Conservation (phyloP, 30 jellyfish, hydroid and myxozoan genomes). For the Clytia hemisphaerica region DNA sequence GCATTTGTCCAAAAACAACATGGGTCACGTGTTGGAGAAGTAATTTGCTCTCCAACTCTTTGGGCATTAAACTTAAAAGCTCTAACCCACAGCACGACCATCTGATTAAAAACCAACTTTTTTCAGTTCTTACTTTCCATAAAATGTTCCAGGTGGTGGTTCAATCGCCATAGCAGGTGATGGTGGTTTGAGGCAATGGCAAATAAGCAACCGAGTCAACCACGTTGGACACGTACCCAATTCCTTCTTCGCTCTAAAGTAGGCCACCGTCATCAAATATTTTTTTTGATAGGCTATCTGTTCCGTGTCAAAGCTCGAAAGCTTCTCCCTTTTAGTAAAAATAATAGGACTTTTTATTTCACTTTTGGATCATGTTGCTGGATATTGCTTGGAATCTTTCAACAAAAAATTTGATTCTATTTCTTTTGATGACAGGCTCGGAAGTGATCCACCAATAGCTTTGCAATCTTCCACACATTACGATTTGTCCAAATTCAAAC, state of each 20-base stretch:
- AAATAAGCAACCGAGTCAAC: conserved; percentile 58
- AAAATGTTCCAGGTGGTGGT: conserved; percentile 83
- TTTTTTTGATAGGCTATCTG: background rate
- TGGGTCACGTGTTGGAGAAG: too few relatives aligned
- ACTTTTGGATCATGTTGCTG: too few relatives aligned
- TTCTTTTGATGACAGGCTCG: conserved; percentile 8
- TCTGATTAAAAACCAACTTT: too few relatives aligned
- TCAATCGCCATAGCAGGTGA: conserved; percentile 81
- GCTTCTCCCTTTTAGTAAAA: background rate
- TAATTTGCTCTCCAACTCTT: too few relatives aligned
- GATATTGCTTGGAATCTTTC: too few relatives aligned
- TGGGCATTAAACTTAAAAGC: too few relatives aligned
- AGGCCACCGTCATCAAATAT: background rate
- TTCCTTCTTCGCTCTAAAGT: conserved; percentile 89
- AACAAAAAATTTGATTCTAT: too few relatives aligned
- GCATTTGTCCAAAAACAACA: too few relatives aligned
- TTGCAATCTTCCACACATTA: conserved; percentile 66
- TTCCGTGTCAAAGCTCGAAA: background rate
- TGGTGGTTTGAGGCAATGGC: conserved; percentile 94
- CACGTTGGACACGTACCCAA: conserved; percentile 83
- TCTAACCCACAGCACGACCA: too few relatives aligned
- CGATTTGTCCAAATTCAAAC: conserved; percentile 65
- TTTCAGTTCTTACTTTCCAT: too few relatives aligned
- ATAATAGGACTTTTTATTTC: background rate
- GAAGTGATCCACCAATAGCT: conserved; percentile 24